Conservation (phyloP, 2,113 vertebrate species). For the Pangasianodon gigas region DNA sequence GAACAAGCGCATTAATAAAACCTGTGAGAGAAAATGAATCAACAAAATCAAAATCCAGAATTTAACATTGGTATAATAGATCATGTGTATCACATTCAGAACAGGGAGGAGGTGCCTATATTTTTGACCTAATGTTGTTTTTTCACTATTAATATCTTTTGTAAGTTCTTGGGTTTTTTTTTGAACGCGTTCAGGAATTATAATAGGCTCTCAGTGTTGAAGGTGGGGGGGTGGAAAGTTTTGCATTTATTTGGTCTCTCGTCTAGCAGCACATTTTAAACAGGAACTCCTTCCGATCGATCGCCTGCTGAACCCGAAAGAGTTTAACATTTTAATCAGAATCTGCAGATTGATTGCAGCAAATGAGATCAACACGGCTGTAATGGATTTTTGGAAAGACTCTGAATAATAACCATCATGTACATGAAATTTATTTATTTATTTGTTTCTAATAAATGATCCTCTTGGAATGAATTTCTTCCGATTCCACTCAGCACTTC, state of each 20-base stretch:
- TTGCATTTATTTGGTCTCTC: background rate
- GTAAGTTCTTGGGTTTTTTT: no score
- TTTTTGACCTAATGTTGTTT: no score
- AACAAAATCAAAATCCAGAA: background rate
- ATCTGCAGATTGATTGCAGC: background rate
- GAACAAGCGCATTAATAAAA: background rate
- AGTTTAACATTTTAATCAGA: conserved; percentile 3
- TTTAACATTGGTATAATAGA: background rate
- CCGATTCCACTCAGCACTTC: conserved; percentile 4
- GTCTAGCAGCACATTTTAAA: background rate
- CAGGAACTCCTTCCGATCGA: conserved; percentile 25
- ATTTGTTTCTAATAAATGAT: background rate
- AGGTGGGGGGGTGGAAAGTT: background rate
- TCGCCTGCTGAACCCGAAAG: background rate
- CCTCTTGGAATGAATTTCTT: background rate
- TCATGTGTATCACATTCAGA: background rate
- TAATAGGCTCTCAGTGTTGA: background rate
- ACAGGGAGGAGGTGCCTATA: background rate
- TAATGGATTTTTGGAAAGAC: background rate
- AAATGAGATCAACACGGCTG: background rate
- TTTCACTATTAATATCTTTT: background rate
- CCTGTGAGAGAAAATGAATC: background rate
- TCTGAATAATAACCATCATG: background rate
- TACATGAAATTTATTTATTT: background rate
- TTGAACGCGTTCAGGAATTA: background rate